phyloP scores from a whole-genome alignment of 2,797 vertebrate genomes.

The Choloepus didactylus region DNA sequence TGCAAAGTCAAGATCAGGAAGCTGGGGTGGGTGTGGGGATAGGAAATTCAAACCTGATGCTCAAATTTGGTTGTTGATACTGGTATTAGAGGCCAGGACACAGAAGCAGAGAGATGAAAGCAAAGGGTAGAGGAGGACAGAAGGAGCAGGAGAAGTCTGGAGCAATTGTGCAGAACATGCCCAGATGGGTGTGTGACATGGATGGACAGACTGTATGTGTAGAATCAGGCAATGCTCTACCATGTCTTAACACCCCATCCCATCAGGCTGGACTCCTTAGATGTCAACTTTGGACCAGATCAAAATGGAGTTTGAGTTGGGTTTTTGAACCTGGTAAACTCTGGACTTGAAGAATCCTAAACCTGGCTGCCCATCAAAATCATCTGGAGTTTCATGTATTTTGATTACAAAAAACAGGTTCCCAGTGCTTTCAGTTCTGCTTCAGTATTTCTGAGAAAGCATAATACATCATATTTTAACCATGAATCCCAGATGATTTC shows the following conservation, averaged over 20 bases:
- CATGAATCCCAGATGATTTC: background rate
- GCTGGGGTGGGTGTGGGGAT: background rate
- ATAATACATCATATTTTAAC: background rate
- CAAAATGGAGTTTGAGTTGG: background rate
- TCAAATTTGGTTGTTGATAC: background rate
- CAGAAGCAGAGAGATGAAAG: background rate
- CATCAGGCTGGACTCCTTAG: background rate
- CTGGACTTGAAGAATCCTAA: background rate
- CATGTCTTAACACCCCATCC: background rate
- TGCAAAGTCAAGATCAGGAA: background rate
- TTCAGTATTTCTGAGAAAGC: constrained; percentile 24
- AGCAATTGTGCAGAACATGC: background rate
- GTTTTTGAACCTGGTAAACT: background rate
- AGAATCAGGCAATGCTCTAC: background rate
- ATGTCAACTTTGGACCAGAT: background rate
- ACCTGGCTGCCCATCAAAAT: background rate
- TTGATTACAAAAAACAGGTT: background rate
- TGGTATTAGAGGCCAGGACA: background rate
- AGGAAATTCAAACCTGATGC: background rate
- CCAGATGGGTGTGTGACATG: background rate
- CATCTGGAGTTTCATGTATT: background rate
- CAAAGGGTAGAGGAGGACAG: background rate
- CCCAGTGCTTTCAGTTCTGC: background rate
- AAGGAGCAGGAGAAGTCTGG: background rate
- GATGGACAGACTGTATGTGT: no score